phyloP scores from a whole-genome alignment of 2,888 invertebrate species.

The Subacronicta megacephala region DNA sequence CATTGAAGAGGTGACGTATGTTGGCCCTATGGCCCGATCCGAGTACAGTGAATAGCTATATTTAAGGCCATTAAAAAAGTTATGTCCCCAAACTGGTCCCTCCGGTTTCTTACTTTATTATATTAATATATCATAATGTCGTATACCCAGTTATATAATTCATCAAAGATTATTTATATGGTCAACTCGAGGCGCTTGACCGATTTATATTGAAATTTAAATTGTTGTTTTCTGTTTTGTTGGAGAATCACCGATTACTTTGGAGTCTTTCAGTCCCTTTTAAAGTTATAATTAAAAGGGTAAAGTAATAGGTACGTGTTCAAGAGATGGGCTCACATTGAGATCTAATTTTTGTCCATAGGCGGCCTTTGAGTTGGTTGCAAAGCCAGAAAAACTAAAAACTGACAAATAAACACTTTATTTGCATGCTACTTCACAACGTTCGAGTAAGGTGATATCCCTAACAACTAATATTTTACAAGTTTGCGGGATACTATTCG shows the following conservation, averaged over 20 bases:
- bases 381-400: no score
- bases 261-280: no score
- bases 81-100: slow-evolving; percentile 74
- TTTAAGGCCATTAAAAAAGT: slow-evolving; percentile 80
- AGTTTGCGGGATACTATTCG: no score
- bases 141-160: slow-evolving; percentile 80
- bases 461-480: no score
- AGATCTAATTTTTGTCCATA: no score
- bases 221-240: slow-evolving; percentile 32
- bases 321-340: no score
- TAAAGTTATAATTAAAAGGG: no score
- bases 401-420: no score
- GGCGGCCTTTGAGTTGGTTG: no score
- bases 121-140: slow-evolving; percentile 82
- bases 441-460: no score
- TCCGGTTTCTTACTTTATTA: slow-evolving; percentile 56
- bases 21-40: slow-evolving; percentile 60
- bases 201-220: slow-evolving; percentile 64
- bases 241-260: slow-evolving; percentile 24
- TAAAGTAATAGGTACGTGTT: no score
- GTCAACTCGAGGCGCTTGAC: slow-evolving; percentile 75
- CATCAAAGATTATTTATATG: slow-evolving; percentile 84
- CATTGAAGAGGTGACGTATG: slow-evolving; percentile 72
- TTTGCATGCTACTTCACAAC: no score
- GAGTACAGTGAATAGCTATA: slow-evolving; percentile 74